Percentiles rank a stretch among this genome's conserved stretches.
These are phyloP conservation scores for Salvator merianae DNA, from an alignment of 2,113 vertebrate genomes.

Conservation along the genomic window DNA sequence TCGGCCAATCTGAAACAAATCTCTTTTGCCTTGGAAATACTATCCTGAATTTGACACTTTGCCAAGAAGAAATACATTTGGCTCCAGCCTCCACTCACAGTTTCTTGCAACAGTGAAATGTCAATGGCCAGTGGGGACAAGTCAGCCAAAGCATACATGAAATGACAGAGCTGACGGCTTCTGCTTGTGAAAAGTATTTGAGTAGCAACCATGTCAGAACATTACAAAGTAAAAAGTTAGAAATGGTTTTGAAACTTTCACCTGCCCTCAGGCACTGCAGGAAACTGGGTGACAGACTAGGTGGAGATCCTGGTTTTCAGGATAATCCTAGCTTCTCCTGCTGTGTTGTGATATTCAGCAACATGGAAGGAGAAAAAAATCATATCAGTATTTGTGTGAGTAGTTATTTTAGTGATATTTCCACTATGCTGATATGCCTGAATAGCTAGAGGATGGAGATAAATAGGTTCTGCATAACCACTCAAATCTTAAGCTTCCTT, in stretches of 20 bases:
- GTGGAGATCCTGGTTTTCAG: not conserved
- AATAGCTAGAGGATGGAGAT: constrained; percentile 25
- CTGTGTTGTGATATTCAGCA: constrained; percentile 8
- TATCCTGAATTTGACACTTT: not conserved
- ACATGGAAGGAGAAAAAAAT: constrained; percentile 25
- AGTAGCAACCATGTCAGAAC: constrained; percentile 4
- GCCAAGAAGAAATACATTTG: not conserved
- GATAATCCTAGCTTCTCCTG: constrained; percentile 26
- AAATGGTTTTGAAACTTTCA: constrained; percentile 36
- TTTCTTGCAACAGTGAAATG: constrained; percentile 15
- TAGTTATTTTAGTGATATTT: constrained; percentile 31
- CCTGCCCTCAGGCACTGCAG: not conserved
- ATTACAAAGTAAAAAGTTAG: constrained; percentile 6
- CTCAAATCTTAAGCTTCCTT: not conserved
- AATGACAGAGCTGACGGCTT: not conserved
- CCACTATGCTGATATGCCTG: constrained; percentile 26
- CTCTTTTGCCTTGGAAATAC: not conserved
- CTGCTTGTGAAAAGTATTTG: constrained; percentile 2
- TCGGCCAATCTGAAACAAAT: not conserved
- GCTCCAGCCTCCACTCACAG: not conserved
- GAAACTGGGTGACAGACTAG: not conserved
- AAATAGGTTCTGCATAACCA: constrained; percentile 32
- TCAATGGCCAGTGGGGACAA: constrained; percentile 1
- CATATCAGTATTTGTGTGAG: constrained; percentile 33
- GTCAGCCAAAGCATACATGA: not conserved